Conservation (phyloP, 1,140 invertebrate species). For the Penaeus chinensis region DNA sequence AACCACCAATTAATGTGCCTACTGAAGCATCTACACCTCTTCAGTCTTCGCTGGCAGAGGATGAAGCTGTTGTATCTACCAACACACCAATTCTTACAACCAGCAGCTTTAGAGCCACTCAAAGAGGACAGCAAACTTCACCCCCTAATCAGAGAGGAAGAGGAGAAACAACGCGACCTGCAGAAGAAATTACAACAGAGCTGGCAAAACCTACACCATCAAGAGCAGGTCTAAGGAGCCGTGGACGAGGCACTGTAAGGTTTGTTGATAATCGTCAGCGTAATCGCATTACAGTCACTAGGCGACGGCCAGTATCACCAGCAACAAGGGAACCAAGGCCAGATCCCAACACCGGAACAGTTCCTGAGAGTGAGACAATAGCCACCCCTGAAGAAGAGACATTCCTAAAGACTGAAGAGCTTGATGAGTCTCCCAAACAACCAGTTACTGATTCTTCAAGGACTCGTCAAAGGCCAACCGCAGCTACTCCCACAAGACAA, state of each 20-base stretch:
- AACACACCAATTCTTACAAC: conserved; percentile 59
- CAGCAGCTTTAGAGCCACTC: conserved; percentile 46
- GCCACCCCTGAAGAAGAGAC: neutral
- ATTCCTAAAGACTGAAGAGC: too few species aligned
- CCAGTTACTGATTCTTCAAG: too few species aligned
- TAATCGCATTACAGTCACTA: conserved; percentile 51
- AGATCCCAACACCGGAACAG: neutral
- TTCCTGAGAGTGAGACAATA: neutral
- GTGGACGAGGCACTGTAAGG: conserved; percentile 59
- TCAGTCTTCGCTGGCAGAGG: conserved; percentile 58
- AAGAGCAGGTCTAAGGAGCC: conserved; percentile 38
- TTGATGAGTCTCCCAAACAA: neutral
- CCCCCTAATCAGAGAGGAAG: conserved; percentile 4
- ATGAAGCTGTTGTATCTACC: conserved; percentile 28
- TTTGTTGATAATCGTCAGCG: conserved; percentile 47
- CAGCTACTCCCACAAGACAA: neutral
- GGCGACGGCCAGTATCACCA: conserved; percentile 36
- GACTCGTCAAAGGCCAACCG: neutral
- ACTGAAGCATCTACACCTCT: neutral
- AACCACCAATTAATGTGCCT: neutral
- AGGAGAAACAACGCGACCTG: neutral
- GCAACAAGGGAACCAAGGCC: conserved; percentile 3
- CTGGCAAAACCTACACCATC: conserved; percentile 5
- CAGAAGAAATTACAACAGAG: conserved; percentile 25
- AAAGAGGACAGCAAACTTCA: conserved; percentile 17